A percentile compares a stretch with the other conserved stretches of the same genome.
These are phyloP conservation scores for Hycleus cichorii DNA, from an alignment of 1,140 invertebrate genomes.

Conservation along the genomic window DNA sequence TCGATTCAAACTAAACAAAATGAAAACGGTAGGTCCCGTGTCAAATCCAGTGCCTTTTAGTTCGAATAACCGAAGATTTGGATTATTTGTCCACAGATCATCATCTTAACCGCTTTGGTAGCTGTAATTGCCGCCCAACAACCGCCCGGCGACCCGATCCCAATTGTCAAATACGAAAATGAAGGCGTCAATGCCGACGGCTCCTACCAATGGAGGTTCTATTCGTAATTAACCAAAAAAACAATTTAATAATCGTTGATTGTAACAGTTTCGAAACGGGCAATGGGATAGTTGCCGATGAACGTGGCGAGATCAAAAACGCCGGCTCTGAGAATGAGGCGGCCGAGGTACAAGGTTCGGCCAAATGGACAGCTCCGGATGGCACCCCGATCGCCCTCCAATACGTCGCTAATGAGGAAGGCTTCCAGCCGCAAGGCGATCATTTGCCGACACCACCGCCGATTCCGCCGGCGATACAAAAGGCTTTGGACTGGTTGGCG, in stretches of 20 bases:
- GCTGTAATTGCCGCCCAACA: not conserved
- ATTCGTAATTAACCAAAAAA: not conserved
- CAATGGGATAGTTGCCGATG: conserved; percentile 59
- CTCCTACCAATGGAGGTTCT: conserved; percentile 19
- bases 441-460: conserved; percentile 49
- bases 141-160: conserved; percentile 11
- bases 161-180: conserved; percentile 22
- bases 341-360: conserved; percentile 31
- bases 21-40: conserved; percentile 17
- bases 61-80: not conserved
- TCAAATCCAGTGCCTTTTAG: not conserved
- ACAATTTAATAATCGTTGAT: conserved; percentile 2
- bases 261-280: conserved; percentile 55
- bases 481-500: conserved; percentile 38
- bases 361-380: conserved; percentile 50
- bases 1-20: conserved; percentile 2
- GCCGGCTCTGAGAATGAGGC: conserved; percentile 32
- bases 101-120: not conserved
- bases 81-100: not conserved
- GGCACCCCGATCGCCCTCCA: conserved; percentile 44
- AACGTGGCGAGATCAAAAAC: conserved; percentile 54
- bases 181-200: conserved; percentile 20
- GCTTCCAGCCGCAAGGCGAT: conserved; percentile 49
- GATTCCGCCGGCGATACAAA: conserved; percentile 34
- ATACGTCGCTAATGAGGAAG: conserved; percentile 52